Conservation (phyloP, 2,113 vertebrate genomes). For the Cromileptes altivelis region DNA sequence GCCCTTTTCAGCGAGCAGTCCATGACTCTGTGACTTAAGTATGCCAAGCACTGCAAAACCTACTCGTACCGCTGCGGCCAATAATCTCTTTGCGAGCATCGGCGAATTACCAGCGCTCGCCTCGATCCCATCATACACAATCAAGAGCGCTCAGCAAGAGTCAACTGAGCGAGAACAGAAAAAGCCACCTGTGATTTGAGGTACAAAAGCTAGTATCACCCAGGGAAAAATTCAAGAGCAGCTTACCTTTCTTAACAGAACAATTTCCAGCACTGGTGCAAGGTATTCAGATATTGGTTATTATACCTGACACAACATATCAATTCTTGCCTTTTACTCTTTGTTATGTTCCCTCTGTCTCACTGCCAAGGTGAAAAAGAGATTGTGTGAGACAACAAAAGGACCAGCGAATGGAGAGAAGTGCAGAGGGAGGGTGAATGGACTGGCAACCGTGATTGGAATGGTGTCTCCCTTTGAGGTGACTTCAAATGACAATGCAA, state of each 20-base stretch:
- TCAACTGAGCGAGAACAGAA: conserved; percentile 44
- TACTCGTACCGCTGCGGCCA: neutral
- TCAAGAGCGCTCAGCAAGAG: conserved; percentile 30
- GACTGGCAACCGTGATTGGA: conserved; percentile 70
- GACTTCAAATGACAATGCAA: conserved; percentile 77
- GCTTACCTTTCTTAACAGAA: conserved; percentile 61
- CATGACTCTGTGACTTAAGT: conserved; percentile 27
- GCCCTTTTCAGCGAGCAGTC: conserved; percentile 1
- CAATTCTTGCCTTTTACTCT: conserved; percentile 66
- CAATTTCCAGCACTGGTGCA: conserved; percentile 52
- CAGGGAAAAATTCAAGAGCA: conserved; percentile 57
- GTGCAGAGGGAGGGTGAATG: conserved; percentile 57
- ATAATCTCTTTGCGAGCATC: conserved; percentile 52
- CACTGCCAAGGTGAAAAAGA: conserved; percentile 70
- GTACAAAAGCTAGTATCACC: conserved; percentile 64
- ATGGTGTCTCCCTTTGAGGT: conserved; percentile 67
- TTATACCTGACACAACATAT: conserved; percentile 82
- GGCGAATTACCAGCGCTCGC: conserved; percentile 32
- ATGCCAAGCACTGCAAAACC: conserved; percentile 27
- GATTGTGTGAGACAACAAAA: conserved; percentile 78
- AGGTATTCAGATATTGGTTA: conserved; percentile 80
- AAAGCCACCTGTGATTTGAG: conserved; percentile 65
- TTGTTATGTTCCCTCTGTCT: conserved; percentile 61
- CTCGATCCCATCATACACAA: conserved; percentile 51
- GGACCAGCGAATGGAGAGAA: conserved; percentile 59